Evolutionary conservation across 2,113 vertebrate species (phyloP), one percentile per base, ranked within the genome.

Genomic region (Coturnix japonica): DNA sequence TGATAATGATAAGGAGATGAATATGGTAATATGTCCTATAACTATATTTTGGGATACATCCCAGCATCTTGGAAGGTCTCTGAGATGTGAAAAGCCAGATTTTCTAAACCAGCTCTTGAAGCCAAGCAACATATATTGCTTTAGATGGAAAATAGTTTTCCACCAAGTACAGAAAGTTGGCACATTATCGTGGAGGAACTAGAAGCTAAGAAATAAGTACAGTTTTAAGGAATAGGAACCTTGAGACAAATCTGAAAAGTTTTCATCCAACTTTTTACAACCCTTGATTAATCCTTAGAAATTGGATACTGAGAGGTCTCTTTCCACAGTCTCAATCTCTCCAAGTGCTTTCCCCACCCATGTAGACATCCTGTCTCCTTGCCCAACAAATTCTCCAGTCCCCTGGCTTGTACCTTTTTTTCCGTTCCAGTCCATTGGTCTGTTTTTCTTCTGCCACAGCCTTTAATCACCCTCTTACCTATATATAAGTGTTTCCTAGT

Each of bases 281-380:
- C 41, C 37, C 84, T 61, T 84, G 43, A 90, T 86, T 94, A 89
- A 88, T 90, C 59, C 44, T 79, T 85, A 87, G 78, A 75, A 95
- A 84, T 8, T 54, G 33, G 88, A 94, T 75, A 81, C 47, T 44
- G n/a, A 79, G 35, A 81, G 49, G 31, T 81, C 63, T 81, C 61
- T 93, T 93, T 91, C 73, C 63, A 44, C 73, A 64, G n/a, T 64
- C 61, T 93, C 53, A 87, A 3, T 69, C 28, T 54, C 66, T 89
- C 66, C 73, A 93, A 33, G 18, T 25, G 17, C 57, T 67, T 74
- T 39, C 33, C 37, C n/a, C 56, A 87, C 41, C 46, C 67, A 35
- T 84, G 43, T 56, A 95, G 94, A 96, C 86, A 83, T 83, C 46
- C 80, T 88, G 93, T 87, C 91, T 94, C 86, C 84, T 83, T 89